Evolutionary conservation across 2,888 invertebrate species (phyloP).

Genomic region (Rhagophthalmus giganteus): DNA sequence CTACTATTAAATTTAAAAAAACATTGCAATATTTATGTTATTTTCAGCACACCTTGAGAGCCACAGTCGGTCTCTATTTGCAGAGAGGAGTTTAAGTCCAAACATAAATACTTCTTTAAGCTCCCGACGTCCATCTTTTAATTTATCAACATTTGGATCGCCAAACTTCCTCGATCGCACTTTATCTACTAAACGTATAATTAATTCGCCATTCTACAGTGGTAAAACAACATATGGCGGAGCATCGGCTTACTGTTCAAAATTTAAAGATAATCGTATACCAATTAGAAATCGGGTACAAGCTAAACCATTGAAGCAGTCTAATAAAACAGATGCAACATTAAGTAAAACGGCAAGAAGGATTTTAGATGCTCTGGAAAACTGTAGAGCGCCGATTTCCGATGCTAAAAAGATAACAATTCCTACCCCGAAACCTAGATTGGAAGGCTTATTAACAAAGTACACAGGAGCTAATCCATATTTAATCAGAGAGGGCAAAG

Average conservation of each 20-base stretch:
- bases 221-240: conserved; percentile 78
- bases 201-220: conserved; percentile 73
- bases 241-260: conserved; percentile 62
- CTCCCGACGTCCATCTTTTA: conserved; percentile 58
- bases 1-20: background rate
- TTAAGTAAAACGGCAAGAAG: conserved; percentile 76
- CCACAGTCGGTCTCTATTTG: conserved; percentile 48
- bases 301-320: conserved; percentile 56
- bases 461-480: conserved; percentile 50
- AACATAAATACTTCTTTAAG: conserved; percentile 54
- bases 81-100: conserved; percentile 51
- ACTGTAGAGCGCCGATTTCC: conserved; percentile 77
- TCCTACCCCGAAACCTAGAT: conserved; percentile 44
- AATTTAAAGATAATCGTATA: conserved; percentile 28
- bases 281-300: conserved; percentile 50
- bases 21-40: conserved; percentile 1
- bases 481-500: conserved; percentile 34
- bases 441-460: conserved; percentile 40
- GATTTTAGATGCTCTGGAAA: conserved; percentile 78
- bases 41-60: conserved; percentile 27
- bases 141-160: conserved; percentile 54
- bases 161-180: conserved; percentile 55
- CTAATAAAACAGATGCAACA: conserved; percentile 47
- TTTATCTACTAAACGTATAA: conserved; percentile 53
- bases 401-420: conserved; percentile 78